Conservation (phyloP, 2,888 invertebrate species). For the Philhelius pedissequus region DNA sequence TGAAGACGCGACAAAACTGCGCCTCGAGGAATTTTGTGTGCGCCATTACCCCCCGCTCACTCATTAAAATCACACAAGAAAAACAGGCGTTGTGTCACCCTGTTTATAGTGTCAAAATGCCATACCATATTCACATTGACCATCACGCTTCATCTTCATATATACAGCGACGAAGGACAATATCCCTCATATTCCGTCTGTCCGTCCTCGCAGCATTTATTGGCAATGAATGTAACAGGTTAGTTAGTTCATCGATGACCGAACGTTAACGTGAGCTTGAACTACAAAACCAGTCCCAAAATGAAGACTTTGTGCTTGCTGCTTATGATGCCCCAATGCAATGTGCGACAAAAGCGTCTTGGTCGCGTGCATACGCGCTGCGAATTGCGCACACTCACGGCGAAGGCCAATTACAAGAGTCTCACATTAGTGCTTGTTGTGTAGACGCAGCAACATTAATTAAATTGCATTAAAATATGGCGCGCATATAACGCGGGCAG, state of each 20-base stretch:
- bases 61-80: conserved; percentile 53
- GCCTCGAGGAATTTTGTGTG: conserved; percentile 34
- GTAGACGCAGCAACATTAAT: conserved; percentile 68
- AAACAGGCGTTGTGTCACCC: conserved; percentile 68
- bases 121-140: conserved; percentile 67
- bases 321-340: too few relatives aligned
- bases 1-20: conserved; percentile 32
- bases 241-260: conserved; percentile 16
- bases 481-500: conserved; percentile 35
- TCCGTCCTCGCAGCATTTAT: neutral
- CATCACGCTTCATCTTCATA: conserved; percentile 46
- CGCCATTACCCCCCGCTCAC: conserved; percentile 33
- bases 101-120: conserved; percentile 64
- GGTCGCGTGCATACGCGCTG: conserved; percentile 45
- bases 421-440: conserved; percentile 69
- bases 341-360: neutral
- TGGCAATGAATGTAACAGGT: conserved; percentile 38
- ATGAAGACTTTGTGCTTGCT: conserved; percentile 38
- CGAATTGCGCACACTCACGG: conserved; percentile 28
- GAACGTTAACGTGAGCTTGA: conserved; percentile 18
- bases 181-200: neutral
- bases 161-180: conserved; percentile 18
- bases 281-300: conserved; percentile 38
- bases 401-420: conserved; percentile 65
- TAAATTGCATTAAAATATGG: conserved; percentile 68